phyloP scores from a whole-genome alignment of 2,113 vertebrate genomes.

The Chauna torquata region DNA sequence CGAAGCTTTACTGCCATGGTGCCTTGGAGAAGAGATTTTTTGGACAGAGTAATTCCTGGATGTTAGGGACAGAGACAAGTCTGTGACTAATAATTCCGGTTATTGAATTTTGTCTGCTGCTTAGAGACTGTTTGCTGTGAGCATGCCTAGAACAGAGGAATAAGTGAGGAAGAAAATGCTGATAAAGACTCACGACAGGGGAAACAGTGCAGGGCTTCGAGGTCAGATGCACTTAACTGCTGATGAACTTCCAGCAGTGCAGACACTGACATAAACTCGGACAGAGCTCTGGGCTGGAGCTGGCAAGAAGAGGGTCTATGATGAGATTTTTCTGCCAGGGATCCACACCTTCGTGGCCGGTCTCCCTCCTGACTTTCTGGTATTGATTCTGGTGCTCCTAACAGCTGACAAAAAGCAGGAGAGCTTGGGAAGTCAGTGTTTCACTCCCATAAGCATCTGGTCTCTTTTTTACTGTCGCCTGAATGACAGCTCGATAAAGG shows the following conservation, averaged over 20 bases:
- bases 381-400: not conserved
- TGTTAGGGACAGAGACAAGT: not conserved
- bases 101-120: conserved; percentile 25
- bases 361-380: not conserved
- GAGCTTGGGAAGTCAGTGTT: not conserved
- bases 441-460: not conserved
- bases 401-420: not conserved
- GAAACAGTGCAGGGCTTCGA: not conserved
- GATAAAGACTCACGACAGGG: not conserved
- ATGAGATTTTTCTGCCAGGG: not conserved
- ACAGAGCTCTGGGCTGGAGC: not conserved
- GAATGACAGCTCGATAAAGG: not conserved
- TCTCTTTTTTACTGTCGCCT: not conserved
- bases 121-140: not conserved
- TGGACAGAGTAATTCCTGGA: conserved; percentile 4
- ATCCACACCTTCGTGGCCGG: not conserved
- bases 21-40: not conserved
- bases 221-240: not conserved
- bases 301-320: not conserved
- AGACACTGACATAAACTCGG: not conserved
- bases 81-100: not conserved
- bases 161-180: conserved; percentile 3
- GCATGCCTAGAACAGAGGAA: not conserved
- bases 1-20: not conserved
- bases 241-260: not conserved